A percentile compares a stretch with the other conserved stretches of the same genome.
Conservation (phyloP, 2,113 vertebrate species). For the Podocnemis expansa region DNA sequence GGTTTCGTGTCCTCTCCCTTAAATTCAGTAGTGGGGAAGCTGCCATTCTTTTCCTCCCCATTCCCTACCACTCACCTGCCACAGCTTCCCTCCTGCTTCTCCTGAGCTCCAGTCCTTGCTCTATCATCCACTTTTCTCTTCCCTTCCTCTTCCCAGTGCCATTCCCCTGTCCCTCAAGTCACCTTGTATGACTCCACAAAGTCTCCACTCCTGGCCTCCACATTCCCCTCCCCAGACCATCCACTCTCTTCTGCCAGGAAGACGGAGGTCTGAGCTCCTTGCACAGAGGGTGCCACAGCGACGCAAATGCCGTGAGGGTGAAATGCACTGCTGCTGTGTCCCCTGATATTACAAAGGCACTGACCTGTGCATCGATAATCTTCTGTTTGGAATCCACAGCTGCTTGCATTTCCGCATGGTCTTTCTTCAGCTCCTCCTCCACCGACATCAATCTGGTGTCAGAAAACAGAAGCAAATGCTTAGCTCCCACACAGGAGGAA, state of each 20-base stretch:
- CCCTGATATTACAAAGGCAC: not conserved
- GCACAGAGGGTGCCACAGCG: not conserved
- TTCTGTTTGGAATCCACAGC: constrained; percentile 98
- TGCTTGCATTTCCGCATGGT: constrained; percentile 97
- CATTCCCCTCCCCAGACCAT: not conserved
- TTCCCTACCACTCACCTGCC: too few relatives aligned
- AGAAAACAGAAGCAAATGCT: not conserved
- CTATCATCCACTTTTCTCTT: too few relatives aligned
- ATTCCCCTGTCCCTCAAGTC: too few relatives aligned
- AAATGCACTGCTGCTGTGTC: not conserved
- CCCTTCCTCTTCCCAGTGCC: too few relatives aligned
- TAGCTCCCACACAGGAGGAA: not conserved
- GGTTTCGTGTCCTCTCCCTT: too few relatives aligned
- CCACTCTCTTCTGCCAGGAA: not conserved
- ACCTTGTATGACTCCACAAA: too few relatives aligned
- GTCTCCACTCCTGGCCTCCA: too few relatives aligned
- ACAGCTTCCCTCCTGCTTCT: too few relatives aligned
- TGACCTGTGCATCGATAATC: constrained; percentile 97
- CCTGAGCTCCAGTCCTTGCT: too few relatives aligned
- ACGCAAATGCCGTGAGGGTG: not conserved
- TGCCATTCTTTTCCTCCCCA: too few relatives aligned
- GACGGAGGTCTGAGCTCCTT: too few relatives aligned
- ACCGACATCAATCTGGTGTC: constrained; percentile 93
- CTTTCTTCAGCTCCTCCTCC: constrained; percentile 98
- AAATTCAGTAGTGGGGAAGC: too few relatives aligned